A percentile compares a stretch with the other conserved stretches of the same genome.
These are phyloP conservation scores for Sebastes taczanowskii DNA, from an alignment of 2,797 vertebrate genomes.

Conservation along the genomic window DNA sequence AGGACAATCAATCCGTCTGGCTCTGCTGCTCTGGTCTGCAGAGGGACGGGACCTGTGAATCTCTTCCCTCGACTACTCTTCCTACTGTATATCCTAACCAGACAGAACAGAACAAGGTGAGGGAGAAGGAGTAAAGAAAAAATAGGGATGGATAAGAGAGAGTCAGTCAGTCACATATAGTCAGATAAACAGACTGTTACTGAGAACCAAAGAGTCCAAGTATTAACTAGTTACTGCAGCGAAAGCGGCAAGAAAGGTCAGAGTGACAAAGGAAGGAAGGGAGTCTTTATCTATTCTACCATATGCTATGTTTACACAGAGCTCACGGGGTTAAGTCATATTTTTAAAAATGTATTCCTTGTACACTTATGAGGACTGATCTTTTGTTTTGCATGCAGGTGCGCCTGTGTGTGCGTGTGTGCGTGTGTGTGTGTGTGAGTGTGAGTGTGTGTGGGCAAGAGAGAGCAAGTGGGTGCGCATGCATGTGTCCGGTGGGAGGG, in stretches of 20 bases:
- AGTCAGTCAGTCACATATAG: slow-evolving; percentile 62
- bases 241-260: slow-evolving; percentile 1
- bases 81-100: slow-evolving; percentile 51
- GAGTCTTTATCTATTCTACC: slow-evolving; percentile 67
- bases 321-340: slow-evolving; percentile 76
- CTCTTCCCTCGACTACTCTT: slow-evolving; percentile 50
- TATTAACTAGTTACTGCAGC: slow-evolving; percentile 45
- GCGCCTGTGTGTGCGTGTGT: slow-evolving; percentile 53
- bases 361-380: slow-evolving; percentile 60
- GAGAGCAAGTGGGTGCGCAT: slow-evolving; percentile 30
- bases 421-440: slow-evolving; percentile 26
- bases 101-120: slow-evolving; percentile 30
- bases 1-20: slow-evolving; percentile 74
- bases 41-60: slow-evolving; percentile 47
- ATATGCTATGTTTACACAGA: slow-evolving; percentile 79
- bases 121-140: neutral
- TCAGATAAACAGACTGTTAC: slow-evolving; percentile 74
- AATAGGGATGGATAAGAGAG: neutral
- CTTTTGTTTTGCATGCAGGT: slow-evolving; percentile 75
- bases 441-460: slow-evolving; percentile 23
- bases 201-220: slow-evolving; percentile 79
- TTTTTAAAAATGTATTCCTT: slow-evolving; percentile 75
- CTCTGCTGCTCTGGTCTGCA: slow-evolving; percentile 61
- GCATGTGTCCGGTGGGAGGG: slow-evolving; percentile 39
- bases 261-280: slow-evolving; percentile 22